A percentile compares a stretch with the other conserved stretches of the same genome.
Evolutionary conservation across 2,888 invertebrate genomes (phyloP).

Genomic region (Tinea trinotella): DNA sequence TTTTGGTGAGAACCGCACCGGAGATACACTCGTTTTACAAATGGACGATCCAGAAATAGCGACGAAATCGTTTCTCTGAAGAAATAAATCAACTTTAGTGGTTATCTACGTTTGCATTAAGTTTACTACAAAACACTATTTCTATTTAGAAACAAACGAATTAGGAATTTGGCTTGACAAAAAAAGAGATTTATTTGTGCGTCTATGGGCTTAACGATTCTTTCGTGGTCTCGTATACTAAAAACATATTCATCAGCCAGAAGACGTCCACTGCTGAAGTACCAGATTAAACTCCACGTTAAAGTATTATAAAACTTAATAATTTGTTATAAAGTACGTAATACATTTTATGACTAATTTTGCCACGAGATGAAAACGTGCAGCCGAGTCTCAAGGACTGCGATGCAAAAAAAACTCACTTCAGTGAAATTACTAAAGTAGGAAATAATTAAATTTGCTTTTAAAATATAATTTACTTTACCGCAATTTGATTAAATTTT

Average conservation of each 20-base stretch:
- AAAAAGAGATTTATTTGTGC: too few relatives aligned
- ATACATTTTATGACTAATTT: neutral
- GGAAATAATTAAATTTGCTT: too few relatives aligned
- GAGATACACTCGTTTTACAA: slow-evolving; percentile 13
- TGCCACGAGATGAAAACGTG: neutral
- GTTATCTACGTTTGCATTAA: neutral
- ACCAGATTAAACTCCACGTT: too few relatives aligned
- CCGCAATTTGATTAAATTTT: too few relatives aligned
- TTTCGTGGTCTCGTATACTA: too few relatives aligned
- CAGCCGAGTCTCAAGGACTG: neutral
- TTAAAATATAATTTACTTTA: too few relatives aligned
- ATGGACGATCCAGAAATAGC: slow-evolving; percentile 7
- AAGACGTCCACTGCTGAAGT: too few relatives aligned
- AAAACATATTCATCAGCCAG: too few relatives aligned
- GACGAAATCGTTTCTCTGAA: neutral
- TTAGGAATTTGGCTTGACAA: too few relatives aligned
- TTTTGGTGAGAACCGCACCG: slow-evolving; percentile 16
- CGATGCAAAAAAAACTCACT: neutral
- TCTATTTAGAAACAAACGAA: too few relatives aligned
- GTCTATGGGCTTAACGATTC: too few relatives aligned
- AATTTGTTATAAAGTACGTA: neutral
- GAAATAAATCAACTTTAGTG: neutral
- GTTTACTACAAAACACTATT: neutral
- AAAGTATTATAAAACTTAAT: too few relatives aligned
- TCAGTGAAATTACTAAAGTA: neutral